Conservation (phyloP, 2,888 invertebrate species). For the Aporophyla lueneburgensis region DNA sequence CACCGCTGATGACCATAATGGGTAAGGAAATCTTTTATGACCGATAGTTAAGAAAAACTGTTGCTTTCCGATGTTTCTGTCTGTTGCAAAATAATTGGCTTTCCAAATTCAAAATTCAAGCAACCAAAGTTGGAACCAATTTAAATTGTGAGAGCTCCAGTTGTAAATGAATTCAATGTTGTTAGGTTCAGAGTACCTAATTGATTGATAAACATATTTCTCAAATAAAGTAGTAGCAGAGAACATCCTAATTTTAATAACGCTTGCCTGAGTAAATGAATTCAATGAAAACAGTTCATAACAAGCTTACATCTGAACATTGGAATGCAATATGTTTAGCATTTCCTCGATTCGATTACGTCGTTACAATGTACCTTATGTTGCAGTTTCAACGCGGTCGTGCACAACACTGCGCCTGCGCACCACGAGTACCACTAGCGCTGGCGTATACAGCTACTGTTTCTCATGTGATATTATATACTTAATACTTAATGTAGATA, state of each 20-base stretch:
- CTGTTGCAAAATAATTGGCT: neutral
- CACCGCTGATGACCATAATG: slow-evolving; percentile 89
- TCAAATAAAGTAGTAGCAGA: neutral
- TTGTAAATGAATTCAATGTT: neutral
- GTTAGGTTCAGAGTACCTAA: neutral
- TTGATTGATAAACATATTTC: neutral
- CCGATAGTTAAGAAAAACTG: neutral
- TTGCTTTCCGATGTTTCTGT: slow-evolving; percentile 2
- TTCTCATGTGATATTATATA: slow-evolving; percentile 89
- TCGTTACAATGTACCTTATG: slow-evolving; percentile 47
- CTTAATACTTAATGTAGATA: slow-evolving; percentile 87
- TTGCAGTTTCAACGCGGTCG: slow-evolving; percentile 89
- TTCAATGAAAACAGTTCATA: slow-evolving; percentile 52
- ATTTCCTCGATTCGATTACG: slow-evolving; percentile 59
- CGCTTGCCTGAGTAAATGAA: slow-evolving; percentile 32
- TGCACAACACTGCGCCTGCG: slow-evolving; percentile 88
- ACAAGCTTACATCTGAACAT: slow-evolving; percentile 54
- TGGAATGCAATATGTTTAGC: slow-evolving; percentile 49
- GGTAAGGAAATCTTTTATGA: slow-evolving; percentile 74
- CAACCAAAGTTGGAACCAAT: no score
- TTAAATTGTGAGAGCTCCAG: no score
- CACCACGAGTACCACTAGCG: slow-evolving; percentile 85
- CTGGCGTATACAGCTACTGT: slow-evolving; percentile 73
- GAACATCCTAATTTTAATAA: slow-evolving; percentile 21
- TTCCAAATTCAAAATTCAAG: neutral